Evolutionary conservation across 2,888 invertebrate species (phyloP), one percentile per base, ranked within the genome.

Genomic region (Drosophila cracens): DNA sequence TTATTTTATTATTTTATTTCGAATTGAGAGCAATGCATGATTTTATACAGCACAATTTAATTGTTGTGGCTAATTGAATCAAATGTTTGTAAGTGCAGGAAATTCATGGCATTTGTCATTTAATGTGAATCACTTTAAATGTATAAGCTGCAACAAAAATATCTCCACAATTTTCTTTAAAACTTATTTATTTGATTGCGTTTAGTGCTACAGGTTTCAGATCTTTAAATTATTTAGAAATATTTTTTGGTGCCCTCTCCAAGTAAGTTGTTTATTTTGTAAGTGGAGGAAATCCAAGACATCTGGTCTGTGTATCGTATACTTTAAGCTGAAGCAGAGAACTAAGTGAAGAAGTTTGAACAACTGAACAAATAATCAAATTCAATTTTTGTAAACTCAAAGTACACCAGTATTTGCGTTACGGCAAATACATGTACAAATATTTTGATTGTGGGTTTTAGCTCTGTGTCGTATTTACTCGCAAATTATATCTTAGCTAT

Each of bases 321-420:
- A n/a, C n/a, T 31, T 29, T 29, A 7, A 34, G 5, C 29, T 25
- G 13, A 36, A 25, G 36, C 25, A 38, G n/a, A 11, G 3, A 4
- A 27, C 2, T 18, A 54, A 36, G 5, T 10, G 7, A 31, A 59
- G n/a, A 61, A 25, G 10, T 34, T 38, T 38, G 6, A 16, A 11
- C 70, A 57, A 38, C 56, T 74, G 57, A 34, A 21, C 31, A 65
- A 66, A 58, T 33, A 72, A 34, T 18, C 2, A 51, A 48, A 54
- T 52, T 60, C 2, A 18, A 46, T 40, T 62, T 51, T 11, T 51
- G 21, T 13, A n/a, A 49, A 51, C 43, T 40, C 38, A 5, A 29
- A n/a, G 31, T n/a, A 51, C 25, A 5, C 25, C 25, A 16, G 27
- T 49, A 31, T 48, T 53, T 57, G 46, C 25, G 13, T 27, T 4